Percentiles rank a stretch among this genome's conserved stretches.
Evolutionary conservation across 2,113 vertebrate species (phyloP).

Genomic region (Psittacara wagleri): DNA sequence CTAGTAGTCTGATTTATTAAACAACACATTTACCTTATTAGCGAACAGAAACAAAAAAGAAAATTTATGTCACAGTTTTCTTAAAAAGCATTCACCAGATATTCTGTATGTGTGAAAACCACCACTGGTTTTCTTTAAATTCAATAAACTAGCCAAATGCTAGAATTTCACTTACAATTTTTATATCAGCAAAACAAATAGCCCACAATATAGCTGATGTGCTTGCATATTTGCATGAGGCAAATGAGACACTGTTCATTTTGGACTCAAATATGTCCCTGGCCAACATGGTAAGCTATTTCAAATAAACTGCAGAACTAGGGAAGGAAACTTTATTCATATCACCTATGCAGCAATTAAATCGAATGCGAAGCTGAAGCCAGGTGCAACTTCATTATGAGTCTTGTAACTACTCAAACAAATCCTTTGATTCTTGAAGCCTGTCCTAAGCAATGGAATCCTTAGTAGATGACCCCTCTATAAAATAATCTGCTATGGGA

Average conservation of each 20-base stretch:
- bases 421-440: neutral
- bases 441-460: neutral
- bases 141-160: neutral
- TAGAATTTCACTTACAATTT: neutral
- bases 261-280: neutral
- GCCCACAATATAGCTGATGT: neutral
- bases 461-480: neutral
- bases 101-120: neutral
- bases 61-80: neutral
- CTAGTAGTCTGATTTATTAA: neutral
- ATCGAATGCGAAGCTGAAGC: neutral
- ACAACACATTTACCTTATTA: neutral
- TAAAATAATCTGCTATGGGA: neutral
- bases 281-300: neutral
- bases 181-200: neutral
- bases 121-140: neutral
- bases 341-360: neutral
- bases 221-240: neutral
- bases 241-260: neutral
- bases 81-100: neutral
- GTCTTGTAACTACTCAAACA: neutral
- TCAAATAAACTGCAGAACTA: neutral
- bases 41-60: neutral
- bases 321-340: neutral
- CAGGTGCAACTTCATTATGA: neutral